Evolutionary conservation across 1,140 invertebrate species (phyloP).

Genomic region (Anastatus disparis): DNA sequence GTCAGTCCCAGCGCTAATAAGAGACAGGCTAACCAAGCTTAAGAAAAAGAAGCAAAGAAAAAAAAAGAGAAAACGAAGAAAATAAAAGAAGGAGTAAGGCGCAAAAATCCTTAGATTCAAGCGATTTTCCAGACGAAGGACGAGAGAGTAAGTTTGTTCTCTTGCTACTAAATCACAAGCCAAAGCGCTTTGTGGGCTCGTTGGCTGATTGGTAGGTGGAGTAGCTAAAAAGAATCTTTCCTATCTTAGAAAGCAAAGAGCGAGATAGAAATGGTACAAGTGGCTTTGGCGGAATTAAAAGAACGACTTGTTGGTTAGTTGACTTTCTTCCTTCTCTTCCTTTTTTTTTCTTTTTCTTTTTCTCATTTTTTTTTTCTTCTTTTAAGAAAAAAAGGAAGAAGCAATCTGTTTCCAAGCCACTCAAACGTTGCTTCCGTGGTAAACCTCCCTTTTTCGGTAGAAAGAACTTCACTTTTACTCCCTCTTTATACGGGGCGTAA

Average conservation of each 20-base stretch:
- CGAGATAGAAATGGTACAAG: conserved; percentile 47
- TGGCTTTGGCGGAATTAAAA: conserved; percentile 59
- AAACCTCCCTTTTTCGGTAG: conserved; percentile 42
- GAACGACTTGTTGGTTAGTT: conserved; percentile 65
- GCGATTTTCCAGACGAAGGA: background rate
- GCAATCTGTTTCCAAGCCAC: conserved; percentile 62
- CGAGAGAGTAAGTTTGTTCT: background rate
- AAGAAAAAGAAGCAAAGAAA: background rate
- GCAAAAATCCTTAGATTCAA: background rate
- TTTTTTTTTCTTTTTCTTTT: no score
- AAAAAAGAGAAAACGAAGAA: background rate
- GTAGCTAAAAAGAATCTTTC: conserved; percentile 4
- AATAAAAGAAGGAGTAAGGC: background rate
- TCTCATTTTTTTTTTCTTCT: conserved; percentile 34
- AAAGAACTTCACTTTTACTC: no score
- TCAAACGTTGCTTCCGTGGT: background rate
- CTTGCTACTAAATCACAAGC: conserved; percentile 36
- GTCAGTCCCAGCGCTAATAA: background rate
- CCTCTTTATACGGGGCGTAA: conserved; percentile 53
- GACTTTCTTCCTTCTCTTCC: conserved; percentile 47
- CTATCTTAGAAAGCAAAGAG: no score
- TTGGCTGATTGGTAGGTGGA: conserved; percentile 32
- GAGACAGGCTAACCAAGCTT: no score
- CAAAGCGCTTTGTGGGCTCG: conserved; percentile 40
- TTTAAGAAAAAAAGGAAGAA: conserved; percentile 38